phyloP scores from a whole-genome alignment of 1,140 invertebrate species.

The Pseudomyrmex gracilis region DNA sequence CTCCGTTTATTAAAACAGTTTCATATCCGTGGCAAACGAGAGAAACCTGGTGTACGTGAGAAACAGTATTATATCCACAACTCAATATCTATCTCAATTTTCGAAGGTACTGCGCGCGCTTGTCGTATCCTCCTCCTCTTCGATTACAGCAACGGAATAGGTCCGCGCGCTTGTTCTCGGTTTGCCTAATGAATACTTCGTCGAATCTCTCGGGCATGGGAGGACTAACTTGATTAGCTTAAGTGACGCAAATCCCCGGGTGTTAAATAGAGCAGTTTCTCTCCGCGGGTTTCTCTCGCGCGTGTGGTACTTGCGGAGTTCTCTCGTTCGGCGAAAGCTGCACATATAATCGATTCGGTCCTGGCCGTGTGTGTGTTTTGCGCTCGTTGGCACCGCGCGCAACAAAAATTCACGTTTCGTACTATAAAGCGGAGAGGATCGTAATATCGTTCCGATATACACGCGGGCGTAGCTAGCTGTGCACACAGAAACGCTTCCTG shows the following conservation, averaged over 20 bases:
- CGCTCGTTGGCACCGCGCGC: neutral
- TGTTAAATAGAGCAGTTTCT: constrained; percentile 48
- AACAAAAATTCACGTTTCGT: neutral
- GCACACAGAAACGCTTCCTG: neutral
- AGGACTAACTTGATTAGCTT: constrained; percentile 52
- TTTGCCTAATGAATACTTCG: constrained; percentile 43
- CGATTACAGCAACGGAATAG: constrained; percentile 46
- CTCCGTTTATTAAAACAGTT: constrained; percentile 39
- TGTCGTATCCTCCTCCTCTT: neutral
- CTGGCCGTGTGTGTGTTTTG: neutral
- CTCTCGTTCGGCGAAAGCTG: neutral
- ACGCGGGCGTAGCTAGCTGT: constrained; percentile 22
- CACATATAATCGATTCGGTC: neutral
- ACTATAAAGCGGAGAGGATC: neutral
- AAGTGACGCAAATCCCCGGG: constrained; percentile 46
- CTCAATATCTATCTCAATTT: constrained; percentile 53
- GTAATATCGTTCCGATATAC: constrained; percentile 5
- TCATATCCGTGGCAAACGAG: neutral
- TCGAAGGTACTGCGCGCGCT: constrained; percentile 9
- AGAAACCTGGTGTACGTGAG: neutral
- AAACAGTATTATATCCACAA: constrained; percentile 35
- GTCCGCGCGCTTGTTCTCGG: constrained; percentile 41
- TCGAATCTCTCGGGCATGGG: constrained; percentile 40
- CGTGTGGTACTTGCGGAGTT: neutral
- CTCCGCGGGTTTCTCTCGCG: neutral